phyloP scores from a whole-genome alignment of 2,888 invertebrate species.

The Diarsia brunnea region DNA sequence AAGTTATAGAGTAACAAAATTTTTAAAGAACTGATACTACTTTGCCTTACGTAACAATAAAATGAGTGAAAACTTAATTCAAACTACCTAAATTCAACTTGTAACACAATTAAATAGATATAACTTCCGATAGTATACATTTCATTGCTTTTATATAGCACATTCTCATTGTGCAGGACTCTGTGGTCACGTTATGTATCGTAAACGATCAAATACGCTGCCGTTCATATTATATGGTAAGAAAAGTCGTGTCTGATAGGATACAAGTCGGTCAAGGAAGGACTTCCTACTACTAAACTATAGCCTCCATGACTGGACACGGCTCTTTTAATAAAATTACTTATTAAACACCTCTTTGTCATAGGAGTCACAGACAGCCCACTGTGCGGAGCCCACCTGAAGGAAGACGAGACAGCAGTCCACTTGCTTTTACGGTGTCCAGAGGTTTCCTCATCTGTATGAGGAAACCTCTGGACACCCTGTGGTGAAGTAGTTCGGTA shows the following conservation, averaged over 20 bases:
- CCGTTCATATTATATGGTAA: neutral
- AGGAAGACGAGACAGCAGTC: too few species aligned
- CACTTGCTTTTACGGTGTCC: too few species aligned
- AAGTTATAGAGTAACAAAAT: neutral
- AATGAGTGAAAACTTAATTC: neutral
- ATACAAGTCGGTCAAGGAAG: too few species aligned
- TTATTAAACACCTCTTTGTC: too few species aligned
- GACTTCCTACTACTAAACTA: too few species aligned
- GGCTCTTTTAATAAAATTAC: too few species aligned
- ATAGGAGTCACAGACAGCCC: too few species aligned
- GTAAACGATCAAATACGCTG: slow-evolving; percentile 11
- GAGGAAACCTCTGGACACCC: too few species aligned
- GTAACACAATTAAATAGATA: neutral
- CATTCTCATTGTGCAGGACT: neutral
- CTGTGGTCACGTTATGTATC: neutral
- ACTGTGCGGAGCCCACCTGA: too few species aligned
- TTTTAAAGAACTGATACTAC: neutral
- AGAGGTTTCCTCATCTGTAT: too few species aligned
- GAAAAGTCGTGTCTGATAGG: neutral
- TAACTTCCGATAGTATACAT: neutral
- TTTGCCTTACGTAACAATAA: neutral
- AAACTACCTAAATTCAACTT: slow-evolving; percentile 4
- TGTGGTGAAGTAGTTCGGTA: too few species aligned
- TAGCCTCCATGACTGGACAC: too few species aligned
- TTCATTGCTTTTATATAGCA: neutral